Evolutionary conservation across 2,888 invertebrate species (phyloP).

Genomic region (Pachymerium ferrugineum): DNA sequence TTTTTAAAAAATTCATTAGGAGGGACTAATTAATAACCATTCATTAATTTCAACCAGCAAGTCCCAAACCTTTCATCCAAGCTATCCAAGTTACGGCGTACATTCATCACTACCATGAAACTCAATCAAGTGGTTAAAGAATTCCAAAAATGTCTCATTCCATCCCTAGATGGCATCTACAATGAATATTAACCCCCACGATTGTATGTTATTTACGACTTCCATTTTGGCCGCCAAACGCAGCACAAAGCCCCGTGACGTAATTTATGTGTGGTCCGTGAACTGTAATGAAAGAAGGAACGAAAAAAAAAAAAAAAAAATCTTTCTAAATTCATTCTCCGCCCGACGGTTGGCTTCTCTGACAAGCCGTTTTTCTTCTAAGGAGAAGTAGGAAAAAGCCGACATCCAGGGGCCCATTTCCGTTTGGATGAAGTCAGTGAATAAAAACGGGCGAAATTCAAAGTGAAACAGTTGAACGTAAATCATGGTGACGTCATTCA

Average conservation of each 20-base stretch:
- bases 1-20: too few species aligned
- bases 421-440: neutral
- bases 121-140: neutral
- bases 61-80: neutral
- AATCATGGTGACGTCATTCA: neutral
- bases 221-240: neutral
- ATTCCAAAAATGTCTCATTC: neutral
- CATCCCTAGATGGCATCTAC: neutral
- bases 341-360: neutral
- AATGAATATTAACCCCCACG: neutral
- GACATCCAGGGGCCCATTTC: neutral
- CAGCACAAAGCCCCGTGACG: neutral
- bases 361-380: conserved; percentile 2
- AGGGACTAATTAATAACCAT: too few species aligned
- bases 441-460: neutral
- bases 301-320: neutral
- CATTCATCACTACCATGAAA: too few species aligned
- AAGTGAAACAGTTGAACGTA: neutral
- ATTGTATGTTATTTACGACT: neutral
- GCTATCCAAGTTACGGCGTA: too few species aligned
- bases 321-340: conserved; percentile 2
- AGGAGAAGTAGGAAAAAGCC: neutral
- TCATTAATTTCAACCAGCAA: too few species aligned
- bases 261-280: neutral
- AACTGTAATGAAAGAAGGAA: conserved; percentile 1